phyloP scores from a whole-genome alignment of 2,113 vertebrate species.

The Brachionichthys hirsutus region DNA sequence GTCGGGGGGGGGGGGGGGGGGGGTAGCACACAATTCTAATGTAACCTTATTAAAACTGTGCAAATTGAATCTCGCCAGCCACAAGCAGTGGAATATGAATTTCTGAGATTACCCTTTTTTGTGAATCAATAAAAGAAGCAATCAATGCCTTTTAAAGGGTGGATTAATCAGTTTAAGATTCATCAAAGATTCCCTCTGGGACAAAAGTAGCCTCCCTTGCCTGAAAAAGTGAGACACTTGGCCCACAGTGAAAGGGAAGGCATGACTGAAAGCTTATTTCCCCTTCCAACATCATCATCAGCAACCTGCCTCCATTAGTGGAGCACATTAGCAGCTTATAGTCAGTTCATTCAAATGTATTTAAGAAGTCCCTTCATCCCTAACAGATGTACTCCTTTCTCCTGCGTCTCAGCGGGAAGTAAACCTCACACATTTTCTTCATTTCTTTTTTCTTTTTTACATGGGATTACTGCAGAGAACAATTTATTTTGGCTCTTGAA shows the following conservation, averaged over 20 bases:
- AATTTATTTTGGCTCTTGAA: conserved; percentile 60
- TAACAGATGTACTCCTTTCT: conserved; percentile 47
- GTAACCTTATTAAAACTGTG: conserved; percentile 28
- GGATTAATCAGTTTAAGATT: conserved; percentile 34
- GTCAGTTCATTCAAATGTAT: conserved; percentile 51
- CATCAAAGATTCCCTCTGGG: conserved; percentile 26
- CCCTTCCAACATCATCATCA: conserved; percentile 44
- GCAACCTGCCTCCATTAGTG: conserved; percentile 50
- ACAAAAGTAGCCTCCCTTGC: neutral
- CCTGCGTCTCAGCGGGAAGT: no score
- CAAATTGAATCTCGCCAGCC: conserved; percentile 41
- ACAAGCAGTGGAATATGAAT: conserved; percentile 31
- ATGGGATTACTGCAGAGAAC: conserved; percentile 59
- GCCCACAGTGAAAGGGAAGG: conserved; percentile 18
- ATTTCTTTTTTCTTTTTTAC: conserved; percentile 59
- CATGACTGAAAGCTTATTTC: conserved; percentile 45
- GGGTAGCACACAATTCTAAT: conserved; percentile 29
- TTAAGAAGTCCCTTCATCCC: conserved; percentile 54
- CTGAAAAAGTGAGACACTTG: conserved; percentile 6
- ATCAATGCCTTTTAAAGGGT: conserved; percentile 27
- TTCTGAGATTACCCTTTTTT: conserved; percentile 32
- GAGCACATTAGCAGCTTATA: conserved; percentile 49
- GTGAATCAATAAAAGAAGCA: conserved; percentile 39
- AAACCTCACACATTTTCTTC: conserved; percentile 33
- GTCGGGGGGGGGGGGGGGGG: no score